Base-by-base conservation (phyloP, 2,797 vertebrate genomes). In the Silurus lanzhouensis region DNA sequence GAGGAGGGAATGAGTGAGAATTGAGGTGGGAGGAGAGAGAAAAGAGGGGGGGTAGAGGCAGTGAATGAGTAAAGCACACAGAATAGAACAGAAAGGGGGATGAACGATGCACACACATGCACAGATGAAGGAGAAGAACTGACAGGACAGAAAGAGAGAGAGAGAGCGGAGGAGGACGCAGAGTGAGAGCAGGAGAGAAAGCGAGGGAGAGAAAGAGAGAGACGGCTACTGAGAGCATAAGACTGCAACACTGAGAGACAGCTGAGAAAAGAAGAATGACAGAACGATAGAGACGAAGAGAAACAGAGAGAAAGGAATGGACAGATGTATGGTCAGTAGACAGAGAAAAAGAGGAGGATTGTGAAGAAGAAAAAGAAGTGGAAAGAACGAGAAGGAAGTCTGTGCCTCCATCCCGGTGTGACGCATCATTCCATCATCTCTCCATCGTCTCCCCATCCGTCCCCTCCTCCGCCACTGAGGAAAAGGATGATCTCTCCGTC, bases 81-180 rank as follows among this genome's bases (percentile, higher is more conserved):
- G n/a, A 83, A 44, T 7, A 38, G 63, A 60, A 55, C 61, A 57
- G 58, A 76, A 68, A 79, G 64, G 67, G 64, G 15, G 66, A 67
- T 80, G 78, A 14, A 80, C 0, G 31, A 46, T 80, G 60, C 13
- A 80, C 52, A 80, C 61, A 81, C 67, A 63, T 61, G 89, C 90
- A 92, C 92, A 92, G 91, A 91, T 91, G 89, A 90, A 87, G 68
- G 22, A 87, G 58, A 89, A 63, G 83, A 91, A 91, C 89, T 86
- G 91, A 91, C 88, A 88, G 77, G 87, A 90, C 71, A 86, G 88
- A 84, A n/a, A 63, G 17, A 79, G 67, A 61, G 67, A 25, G 52
- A 79, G 55, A 38, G n/a, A 38, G 67, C 12, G 48, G 8, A 25
- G 14, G 79, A 52, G 48, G 48, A 52, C 48, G 72, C 75, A 46